phyloP scores from a whole-genome alignment of 2,888 invertebrate genomes.

The Eustalomyia histrio region DNA sequence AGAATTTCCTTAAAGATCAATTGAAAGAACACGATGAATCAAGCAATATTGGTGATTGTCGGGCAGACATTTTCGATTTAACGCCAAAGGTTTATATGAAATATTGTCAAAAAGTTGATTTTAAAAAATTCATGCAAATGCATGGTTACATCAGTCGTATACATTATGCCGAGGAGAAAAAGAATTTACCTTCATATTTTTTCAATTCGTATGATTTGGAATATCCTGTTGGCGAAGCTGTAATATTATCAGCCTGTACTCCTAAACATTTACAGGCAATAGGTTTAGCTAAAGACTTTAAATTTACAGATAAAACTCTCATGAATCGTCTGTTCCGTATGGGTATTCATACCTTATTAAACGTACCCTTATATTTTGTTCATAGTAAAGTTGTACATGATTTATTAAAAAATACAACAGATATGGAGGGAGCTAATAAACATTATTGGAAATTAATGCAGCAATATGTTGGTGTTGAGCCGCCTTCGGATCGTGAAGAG shows the following conservation, averaged over 20 bases:
- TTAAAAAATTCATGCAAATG: constrained; percentile 76
- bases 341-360: constrained; percentile 86
- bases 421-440: constrained; percentile 83
- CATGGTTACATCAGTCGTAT: constrained; percentile 75
- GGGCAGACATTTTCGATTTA: constrained; percentile 76
- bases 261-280: constrained; percentile 74
- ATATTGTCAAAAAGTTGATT: constrained; percentile 77
- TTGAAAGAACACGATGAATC: constrained; percentile 73
- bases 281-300: constrained; percentile 71
- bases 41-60: constrained; percentile 73
- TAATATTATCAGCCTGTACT: constrained; percentile 76
- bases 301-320: constrained; percentile 72
- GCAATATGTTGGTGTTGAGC: constrained; percentile 83
- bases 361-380: constrained; percentile 85
- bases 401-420: constrained; percentile 83
- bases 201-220: constrained; percentile 76
- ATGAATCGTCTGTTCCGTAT: constrained; percentile 76
- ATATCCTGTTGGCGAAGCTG: constrained; percentile 76
- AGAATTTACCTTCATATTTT: constrained; percentile 75
- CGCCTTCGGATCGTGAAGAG: constrained; percentile 83
- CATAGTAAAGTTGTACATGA: constrained; percentile 86
- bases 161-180: constrained; percentile 75
- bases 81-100: constrained; percentile 76
- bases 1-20: constrained; percentile 71
- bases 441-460: constrained; percentile 85